Evolutionary conservation across 2,113 vertebrate genomes (phyloP).

Genomic region (Ondatra zibethicus): DNA sequence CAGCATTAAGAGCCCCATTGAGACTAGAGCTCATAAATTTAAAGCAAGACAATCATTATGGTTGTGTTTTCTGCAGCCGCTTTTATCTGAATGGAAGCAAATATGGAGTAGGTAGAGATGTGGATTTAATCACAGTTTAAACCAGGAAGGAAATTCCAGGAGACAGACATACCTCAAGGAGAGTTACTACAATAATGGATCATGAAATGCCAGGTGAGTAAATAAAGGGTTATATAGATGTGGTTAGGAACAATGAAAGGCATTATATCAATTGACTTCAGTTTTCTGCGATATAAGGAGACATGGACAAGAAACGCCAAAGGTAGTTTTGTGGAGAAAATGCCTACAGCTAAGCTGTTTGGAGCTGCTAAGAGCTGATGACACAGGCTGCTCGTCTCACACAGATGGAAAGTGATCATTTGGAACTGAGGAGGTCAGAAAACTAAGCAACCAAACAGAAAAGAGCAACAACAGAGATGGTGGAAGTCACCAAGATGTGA

Average conservation of each 20-base stretch:
- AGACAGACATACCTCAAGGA: not conserved
- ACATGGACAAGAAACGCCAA: not conserved
- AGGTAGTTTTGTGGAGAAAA: not conserved
- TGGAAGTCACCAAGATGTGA: not conserved
- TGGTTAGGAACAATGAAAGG: not conserved
- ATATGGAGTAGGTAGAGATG: not conserved
- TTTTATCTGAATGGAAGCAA: not conserved
- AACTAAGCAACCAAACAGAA: not conserved
- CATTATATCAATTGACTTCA: not conserved
- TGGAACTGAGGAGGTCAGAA: not conserved
- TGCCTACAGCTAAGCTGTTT: not conserved
- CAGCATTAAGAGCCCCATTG: slow-evolving; percentile 49
- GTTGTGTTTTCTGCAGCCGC: slow-evolving; percentile 47
- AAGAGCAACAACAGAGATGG: not conserved
- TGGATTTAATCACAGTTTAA: slow-evolving; percentile 38
- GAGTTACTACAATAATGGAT: not conserved
- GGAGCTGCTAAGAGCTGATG: not conserved
- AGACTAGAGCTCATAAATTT: slow-evolving; percentile 64
- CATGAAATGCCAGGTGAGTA: not conserved
- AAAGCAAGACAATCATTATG: slow-evolving; percentile 26
- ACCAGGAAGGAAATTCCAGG: slow-evolving; percentile 9
- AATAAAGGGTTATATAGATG: not conserved
- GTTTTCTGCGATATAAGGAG: not conserved
- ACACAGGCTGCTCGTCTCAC: not conserved
- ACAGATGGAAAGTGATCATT: not conserved